Evolutionary conservation across 2,888 invertebrate genomes (phyloP).

Genomic region (Lapara coniferarum): DNA sequence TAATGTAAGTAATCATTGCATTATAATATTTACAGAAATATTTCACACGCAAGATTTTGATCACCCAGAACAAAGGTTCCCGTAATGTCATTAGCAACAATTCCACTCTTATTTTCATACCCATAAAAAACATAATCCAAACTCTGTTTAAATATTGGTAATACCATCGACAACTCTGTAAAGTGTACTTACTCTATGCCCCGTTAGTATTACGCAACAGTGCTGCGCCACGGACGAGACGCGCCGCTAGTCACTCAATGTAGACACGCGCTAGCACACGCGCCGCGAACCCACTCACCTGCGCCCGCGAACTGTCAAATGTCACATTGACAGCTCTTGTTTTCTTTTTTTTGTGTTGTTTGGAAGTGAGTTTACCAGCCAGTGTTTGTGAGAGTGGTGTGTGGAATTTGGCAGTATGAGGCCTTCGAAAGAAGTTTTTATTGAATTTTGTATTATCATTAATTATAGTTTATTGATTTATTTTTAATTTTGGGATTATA

Average conservation of each 20-base stretch:
- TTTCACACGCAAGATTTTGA: no score
- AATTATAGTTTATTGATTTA: not conserved
- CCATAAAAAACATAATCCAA: not conserved
- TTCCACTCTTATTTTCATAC: not conserved
- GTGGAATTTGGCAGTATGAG: not conserved
- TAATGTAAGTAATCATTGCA: no score
- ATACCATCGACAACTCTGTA: constrained; percentile 52
- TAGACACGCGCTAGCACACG: constrained; percentile 60
- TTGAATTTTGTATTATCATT: not conserved
- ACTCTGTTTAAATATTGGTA: constrained; percentile 31
- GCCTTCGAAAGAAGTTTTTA: not conserved
- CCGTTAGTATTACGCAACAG: constrained; percentile 79
- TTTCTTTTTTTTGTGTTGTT: constrained; percentile 7
- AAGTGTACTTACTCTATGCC: constrained; percentile 73
- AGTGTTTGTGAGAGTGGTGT: constrained; percentile 3
- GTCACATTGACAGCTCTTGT: constrained; percentile 29
- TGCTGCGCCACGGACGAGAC: constrained; percentile 65
- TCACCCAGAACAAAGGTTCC: not conserved
- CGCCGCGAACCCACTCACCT: constrained; percentile 18
- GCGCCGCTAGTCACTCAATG: constrained; percentile 68
- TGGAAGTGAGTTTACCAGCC: not conserved
- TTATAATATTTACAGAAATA: no score
- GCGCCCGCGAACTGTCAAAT: constrained; percentile 15
- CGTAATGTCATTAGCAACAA: not conserved
- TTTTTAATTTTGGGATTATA: not conserved